Conservation (phyloP, 2,888 invertebrate genomes). For the Oscheius sp. region DNA sequence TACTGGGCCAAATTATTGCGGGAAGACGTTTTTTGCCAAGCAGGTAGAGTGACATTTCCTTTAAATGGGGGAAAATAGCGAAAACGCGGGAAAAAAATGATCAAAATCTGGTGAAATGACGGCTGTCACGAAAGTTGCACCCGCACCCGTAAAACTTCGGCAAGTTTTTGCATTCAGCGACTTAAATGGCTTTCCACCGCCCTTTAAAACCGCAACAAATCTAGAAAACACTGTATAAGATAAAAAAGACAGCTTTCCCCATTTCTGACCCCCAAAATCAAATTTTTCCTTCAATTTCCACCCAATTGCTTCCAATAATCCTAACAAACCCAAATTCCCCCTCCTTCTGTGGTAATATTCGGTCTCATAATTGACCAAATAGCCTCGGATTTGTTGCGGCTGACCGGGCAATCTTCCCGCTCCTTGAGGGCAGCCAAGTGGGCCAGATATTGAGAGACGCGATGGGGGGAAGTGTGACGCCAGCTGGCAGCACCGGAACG, state of each 20-base stretch:
- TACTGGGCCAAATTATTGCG: constrained; percentile 35
- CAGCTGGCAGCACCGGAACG: constrained; percentile 14
- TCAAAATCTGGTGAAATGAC: neutral
- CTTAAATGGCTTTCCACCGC: too few relatives aligned
- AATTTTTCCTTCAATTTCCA: neutral
- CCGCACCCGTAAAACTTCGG: too few relatives aligned
- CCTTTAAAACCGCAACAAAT: too few relatives aligned
- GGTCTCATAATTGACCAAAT: too few relatives aligned
- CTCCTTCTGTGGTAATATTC: too few relatives aligned
- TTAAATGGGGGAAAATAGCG: too few relatives aligned
- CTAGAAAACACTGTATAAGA: too few relatives aligned
- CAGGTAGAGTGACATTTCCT: constrained; percentile 39
- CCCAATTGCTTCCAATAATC: neutral
- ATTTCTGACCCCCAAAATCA: too few relatives aligned
- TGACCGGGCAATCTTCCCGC: neutral
- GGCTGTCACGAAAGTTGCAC: too few relatives aligned
- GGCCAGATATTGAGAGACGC: neutral
- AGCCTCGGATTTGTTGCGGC: neutral
- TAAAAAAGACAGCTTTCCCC: neutral
- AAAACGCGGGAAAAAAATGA: too few relatives aligned
- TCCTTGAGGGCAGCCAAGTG: too few relatives aligned
- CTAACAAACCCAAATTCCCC: too few relatives aligned
- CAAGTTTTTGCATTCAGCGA: neutral
- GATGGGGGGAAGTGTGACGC: constrained; percentile 22
- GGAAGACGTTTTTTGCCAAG: constrained; percentile 53